Evolutionary conservation across 2,797 vertebrate species (phyloP).

Genomic region (Denticeps clupeoides): DNA sequence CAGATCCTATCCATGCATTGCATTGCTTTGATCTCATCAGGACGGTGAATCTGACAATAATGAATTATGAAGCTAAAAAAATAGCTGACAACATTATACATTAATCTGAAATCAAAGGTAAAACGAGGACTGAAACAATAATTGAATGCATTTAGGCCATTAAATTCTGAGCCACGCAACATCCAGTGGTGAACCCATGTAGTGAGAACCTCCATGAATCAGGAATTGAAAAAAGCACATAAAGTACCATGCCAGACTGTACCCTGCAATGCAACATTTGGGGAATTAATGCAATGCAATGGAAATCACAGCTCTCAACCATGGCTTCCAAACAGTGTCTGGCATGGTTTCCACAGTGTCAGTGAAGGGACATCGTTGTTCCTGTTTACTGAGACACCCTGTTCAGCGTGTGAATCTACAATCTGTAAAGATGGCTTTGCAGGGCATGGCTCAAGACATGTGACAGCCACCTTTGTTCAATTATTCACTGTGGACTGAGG

Average conservation of each 20-base stretch:
- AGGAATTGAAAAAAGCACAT: neutral
- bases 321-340: neutral
- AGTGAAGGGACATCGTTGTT: neutral
- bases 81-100: conserved; percentile 45
- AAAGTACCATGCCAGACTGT: no score
- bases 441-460: conserved; percentile 17
- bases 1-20: conserved; percentile 36
- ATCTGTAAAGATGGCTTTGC: neutral
- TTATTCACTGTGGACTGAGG: conserved; percentile 20
- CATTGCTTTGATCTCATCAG: conserved; percentile 46
- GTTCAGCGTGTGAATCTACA: conserved; percentile 2
- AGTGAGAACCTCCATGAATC: neutral
- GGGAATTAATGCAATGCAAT: no score
- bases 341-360: neutral
- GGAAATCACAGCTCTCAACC: no score
- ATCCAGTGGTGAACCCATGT: conserved; percentile 8
- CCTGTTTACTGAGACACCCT: conserved; percentile 15
- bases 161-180: conserved; percentile 18
- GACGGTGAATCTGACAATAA: conserved; percentile 53
- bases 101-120: conserved; percentile 41
- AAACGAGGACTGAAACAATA: conserved; percentile 30
- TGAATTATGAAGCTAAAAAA: conserved; percentile 48
- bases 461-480: conserved; percentile 19
- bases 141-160: conserved; percentile 25
- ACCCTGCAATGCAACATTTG: no score